phyloP scores from a whole-genome alignment of 2,888 invertebrate species.

The Pseudococcus jackbeardsleyi region DNA sequence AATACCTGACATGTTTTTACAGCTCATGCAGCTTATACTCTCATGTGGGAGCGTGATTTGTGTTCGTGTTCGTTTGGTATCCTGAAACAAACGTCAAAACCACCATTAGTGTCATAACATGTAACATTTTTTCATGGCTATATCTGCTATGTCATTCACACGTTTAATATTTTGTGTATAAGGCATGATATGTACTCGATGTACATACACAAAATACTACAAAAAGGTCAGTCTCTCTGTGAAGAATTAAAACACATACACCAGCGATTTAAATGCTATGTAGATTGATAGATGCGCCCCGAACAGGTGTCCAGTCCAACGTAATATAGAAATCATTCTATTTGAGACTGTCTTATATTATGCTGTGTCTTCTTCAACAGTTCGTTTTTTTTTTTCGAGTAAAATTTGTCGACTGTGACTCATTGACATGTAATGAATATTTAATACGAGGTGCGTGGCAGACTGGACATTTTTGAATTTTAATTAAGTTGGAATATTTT shows the following conservation, averaged over 20 bases:
- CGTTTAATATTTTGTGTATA: constrained; percentile 56
- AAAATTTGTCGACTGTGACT: constrained; percentile 45
- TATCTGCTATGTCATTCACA: constrained; percentile 63
- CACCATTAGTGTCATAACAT: constrained; percentile 64
- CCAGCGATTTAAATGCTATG: background rate
- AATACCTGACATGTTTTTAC: constrained; percentile 58
- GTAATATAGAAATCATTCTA: constrained; percentile 46
- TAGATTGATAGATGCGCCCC: constrained; percentile 24
- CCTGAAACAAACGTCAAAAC: constrained; percentile 56
- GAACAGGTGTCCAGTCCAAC: constrained; percentile 36
- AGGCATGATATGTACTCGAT: constrained; percentile 47
- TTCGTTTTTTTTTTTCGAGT: constrained; percentile 2
- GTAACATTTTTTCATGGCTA: constrained; percentile 57
- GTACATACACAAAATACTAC: constrained; percentile 25
- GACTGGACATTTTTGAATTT: constrained; percentile 40
- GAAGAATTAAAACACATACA: constrained; percentile 49
- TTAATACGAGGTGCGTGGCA: constrained; percentile 44
- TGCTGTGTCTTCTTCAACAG: background rate
- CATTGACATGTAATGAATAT: constrained; percentile 47
- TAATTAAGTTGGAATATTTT: constrained; percentile 29
- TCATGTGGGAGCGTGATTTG: constrained; percentile 61
- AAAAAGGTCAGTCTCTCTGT: constrained; percentile 26
- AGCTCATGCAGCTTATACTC: background rate
- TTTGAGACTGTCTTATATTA: background rate
- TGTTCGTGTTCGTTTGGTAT: constrained; percentile 52